Evolutionary conservation across 2,888 invertebrate genomes (phyloP).

Genomic region (Cerceris ruficornis): DNA sequence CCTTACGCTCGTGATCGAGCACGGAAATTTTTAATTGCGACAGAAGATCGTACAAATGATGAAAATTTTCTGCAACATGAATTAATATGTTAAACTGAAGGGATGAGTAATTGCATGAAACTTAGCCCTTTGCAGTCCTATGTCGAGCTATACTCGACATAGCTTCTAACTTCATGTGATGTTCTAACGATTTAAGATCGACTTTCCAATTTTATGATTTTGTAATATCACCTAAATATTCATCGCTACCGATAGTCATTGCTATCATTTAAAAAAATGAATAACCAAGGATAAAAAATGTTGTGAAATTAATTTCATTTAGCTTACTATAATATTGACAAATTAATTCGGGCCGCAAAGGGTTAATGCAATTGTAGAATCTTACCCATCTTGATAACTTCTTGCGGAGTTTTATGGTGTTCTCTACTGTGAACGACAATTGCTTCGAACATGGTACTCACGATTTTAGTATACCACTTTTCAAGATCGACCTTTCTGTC

Average conservation of each 20-base stretch:
- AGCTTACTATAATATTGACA: no score
- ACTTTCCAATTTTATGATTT: no score
- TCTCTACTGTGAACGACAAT: slow-evolving; percentile 90
- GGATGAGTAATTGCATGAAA: slow-evolving; percentile 1
- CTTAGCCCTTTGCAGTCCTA: no score
- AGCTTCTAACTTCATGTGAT: no score
- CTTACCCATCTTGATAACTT: slow-evolving; percentile 94
- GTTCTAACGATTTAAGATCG: no score
- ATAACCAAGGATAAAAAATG: no score
- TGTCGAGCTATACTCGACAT: no score
- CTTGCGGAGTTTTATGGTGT: slow-evolving; percentile 95
- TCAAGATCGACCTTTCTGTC: slow-evolving; percentile 95
- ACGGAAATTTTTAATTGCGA: slow-evolving; percentile 95
- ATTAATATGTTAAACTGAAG: slow-evolving; percentile 2
- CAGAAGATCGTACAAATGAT: slow-evolving; percentile 93
- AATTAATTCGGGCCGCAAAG: no score
- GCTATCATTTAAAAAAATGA: no score
- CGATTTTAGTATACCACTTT: slow-evolving; percentile 93
- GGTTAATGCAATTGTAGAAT: background rate
- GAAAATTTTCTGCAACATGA: slow-evolving; percentile 92
- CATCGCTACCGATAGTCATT: no score
- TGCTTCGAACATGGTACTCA: slow-evolving; percentile 92
- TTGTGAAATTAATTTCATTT: no score
- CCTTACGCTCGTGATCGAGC: slow-evolving; percentile 93
- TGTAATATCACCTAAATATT: no score